phyloP scores from a whole-genome alignment of 2,113 vertebrate genomes.

The Octodon degus region DNA sequence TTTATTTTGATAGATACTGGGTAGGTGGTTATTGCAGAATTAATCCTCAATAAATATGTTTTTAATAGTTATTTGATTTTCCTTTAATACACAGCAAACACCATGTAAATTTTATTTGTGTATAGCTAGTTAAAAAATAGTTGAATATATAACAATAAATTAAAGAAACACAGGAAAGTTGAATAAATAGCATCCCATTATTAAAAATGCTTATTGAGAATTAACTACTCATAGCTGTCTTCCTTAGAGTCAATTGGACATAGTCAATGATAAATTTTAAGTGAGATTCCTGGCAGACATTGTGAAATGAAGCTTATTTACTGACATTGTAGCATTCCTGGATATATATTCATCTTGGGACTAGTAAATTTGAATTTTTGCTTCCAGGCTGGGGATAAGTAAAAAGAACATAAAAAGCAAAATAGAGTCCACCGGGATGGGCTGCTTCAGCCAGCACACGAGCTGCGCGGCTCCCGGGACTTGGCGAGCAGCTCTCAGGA shows the following conservation, averaged over 20 bases:
- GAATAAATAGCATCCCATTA: conserved; percentile 79
- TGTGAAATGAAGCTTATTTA: background rate
- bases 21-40: conserved; percentile 80
- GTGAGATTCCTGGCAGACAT: background rate
- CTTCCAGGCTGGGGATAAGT: background rate
- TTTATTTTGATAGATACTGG: conserved; percentile 70
- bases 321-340: background rate
- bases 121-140: conserved; percentile 70
- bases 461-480: background rate
- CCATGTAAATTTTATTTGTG: conserved; percentile 77
- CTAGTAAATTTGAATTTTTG: conserved; percentile 37
- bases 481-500: fast-evolving
- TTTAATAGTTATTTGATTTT: conserved; percentile 84
- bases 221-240: conserved; percentile 14
- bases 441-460: background rate
- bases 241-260: background rate
- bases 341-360: background rate
- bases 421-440: background rate
- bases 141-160: conserved; percentile 79
- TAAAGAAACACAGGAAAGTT: conserved; percentile 68
- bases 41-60: conserved; percentile 79
- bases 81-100: conserved; percentile 78
- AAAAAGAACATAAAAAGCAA: background rate
- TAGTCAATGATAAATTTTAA: background rate
- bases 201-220: conserved; percentile 65